Percentiles rank a stretch among this genome's conserved stretches.
phyloP scores from a whole-genome alignment of 1,140 invertebrate species.

The Drosophila kurseongensis region DNA sequence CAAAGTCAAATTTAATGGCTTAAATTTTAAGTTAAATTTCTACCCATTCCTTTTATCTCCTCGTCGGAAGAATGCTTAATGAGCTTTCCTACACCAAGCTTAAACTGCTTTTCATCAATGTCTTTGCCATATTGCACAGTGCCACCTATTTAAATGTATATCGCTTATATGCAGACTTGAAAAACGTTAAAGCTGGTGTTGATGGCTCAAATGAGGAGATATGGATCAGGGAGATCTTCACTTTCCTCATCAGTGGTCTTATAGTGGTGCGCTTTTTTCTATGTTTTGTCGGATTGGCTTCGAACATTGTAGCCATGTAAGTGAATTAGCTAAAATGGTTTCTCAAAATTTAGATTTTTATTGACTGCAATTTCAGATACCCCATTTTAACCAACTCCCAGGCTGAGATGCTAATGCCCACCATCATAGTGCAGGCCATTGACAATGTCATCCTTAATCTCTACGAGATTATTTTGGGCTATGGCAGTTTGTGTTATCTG shows the following conservation, averaged over 20 bases:
- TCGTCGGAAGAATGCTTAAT: conserved; percentile 4
- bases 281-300: conserved; percentile 56
- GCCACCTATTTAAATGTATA: conserved; percentile 62
- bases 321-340: neutral
- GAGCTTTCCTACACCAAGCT: conserved; percentile 45
- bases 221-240: conserved; percentile 58
- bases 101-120: conserved; percentile 65
- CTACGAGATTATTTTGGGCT: conserved; percentile 64
- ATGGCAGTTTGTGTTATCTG: conserved; percentile 49
- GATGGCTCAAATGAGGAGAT: conserved; percentile 37
- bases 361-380: conserved; percentile 37
- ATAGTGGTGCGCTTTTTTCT: conserved; percentile 60
- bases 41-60: neutral
- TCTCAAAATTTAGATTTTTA: neutral
- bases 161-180: conserved; percentile 52
- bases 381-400: conserved; percentile 68
- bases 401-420: conserved; percentile 66
- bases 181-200: conserved; percentile 39
- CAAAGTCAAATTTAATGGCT: conserved; percentile 22
- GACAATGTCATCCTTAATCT: conserved; percentile 64
- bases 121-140: conserved; percentile 60
- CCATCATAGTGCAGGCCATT: conserved; percentile 62
- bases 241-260: conserved; percentile 40
- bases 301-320: conserved; percentile 76
- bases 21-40: conserved; percentile 7